Evolutionary conservation across 1,140 invertebrate genomes (phyloP), one percentile per base, ranked within the genome.

Genomic region (Hydropsyche tenuis): DNA sequence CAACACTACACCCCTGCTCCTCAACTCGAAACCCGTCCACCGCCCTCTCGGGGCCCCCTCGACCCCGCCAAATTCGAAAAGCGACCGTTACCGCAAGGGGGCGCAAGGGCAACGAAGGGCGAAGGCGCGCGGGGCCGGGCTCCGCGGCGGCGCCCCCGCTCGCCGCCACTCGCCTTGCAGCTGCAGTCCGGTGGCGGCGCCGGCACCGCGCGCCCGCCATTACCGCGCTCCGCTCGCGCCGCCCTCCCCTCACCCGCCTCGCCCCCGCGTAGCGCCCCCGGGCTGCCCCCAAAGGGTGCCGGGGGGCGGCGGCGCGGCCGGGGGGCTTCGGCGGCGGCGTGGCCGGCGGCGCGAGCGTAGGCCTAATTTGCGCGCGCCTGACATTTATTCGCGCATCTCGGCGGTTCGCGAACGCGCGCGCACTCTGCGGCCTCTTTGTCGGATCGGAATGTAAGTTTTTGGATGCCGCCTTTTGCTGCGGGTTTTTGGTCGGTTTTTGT

Each of bases 301-400:
- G 9, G 7, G 16, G 20, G 20, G 48, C 16, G 48, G 30, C 3
- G 12, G 2, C 30, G 30, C 30, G 20, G 48, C 45, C 45, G 45
- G 2, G 12, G 48, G n/a, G 20, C 9, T 18, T 7, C 16, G 48
- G 20, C 16, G 48, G 14, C 48, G 48, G 6, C 16, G 48, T 9
- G 14, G 48, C 48, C 48, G 48, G 6, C 16, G 48, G 20, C 48
- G 2, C 48, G 48, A 1, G 20, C 48, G 16, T 53, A 53, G 48
- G 48, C 48, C 48, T 53, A 53, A 53, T 53, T 53, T 53, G 48
- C 48, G 48, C 48, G 48, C 48, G 48, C 48, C 48, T 18, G 48
- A 53, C 48, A 20, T 4, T 20, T 53, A 46, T 12, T 16, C 51
- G 16, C 56, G 22, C n/a, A n/a, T n/a, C n/a, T 51, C 14, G 4